phyloP scores from a whole-genome alignment of 2,797 vertebrate genomes.

The Dryobates pubescens region DNA sequence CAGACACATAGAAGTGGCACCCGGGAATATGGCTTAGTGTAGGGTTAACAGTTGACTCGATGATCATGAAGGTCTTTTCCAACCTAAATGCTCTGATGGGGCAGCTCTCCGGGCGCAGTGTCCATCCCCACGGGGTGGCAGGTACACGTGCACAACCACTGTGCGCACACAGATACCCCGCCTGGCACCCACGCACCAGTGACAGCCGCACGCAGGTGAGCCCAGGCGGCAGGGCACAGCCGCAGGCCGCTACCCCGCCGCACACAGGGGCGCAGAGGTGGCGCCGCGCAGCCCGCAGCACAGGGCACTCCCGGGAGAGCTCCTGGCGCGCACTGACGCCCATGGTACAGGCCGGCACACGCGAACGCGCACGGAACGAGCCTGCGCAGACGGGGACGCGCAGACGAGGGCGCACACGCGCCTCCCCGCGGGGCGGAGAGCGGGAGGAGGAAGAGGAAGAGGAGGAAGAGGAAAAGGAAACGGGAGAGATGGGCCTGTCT shows the following conservation, averaged over 20 bases:
- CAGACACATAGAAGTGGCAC: no score
- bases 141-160: no score
- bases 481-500: background rate
- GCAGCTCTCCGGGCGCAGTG: background rate
- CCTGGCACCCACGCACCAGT: background rate
- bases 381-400: background rate
- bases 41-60: no score
- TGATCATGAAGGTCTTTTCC: no score
- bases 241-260: no score
- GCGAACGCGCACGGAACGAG: no score
- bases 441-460: background rate
- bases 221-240: background rate
- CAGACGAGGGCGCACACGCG: background rate
- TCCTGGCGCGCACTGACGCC: background rate
- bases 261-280: no score
- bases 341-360: background rate
- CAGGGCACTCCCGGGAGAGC: background rate
- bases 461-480: background rate
- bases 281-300: no score
- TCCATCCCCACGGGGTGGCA: no score
- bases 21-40: no score
- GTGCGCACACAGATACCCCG: background rate
- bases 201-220: background rate
- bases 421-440: background rate
- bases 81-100: background rate